Evolutionary conservation across 2,113 vertebrate species (phyloP).

Genomic region (Serilophus lunatus): DNA sequence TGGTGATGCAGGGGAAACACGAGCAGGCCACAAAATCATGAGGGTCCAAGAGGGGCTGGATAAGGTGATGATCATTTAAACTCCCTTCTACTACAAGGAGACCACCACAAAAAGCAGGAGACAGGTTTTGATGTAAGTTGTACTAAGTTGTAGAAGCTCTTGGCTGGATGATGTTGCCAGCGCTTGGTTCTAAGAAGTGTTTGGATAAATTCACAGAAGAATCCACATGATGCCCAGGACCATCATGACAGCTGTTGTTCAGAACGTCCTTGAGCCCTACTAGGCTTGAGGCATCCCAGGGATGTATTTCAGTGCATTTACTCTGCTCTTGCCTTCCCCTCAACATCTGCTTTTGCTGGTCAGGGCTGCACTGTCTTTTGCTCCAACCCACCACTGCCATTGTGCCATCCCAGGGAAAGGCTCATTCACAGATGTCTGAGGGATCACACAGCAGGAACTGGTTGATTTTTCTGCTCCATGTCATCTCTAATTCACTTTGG

Average conservation of each 20-base stretch:
- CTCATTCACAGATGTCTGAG: neutral
- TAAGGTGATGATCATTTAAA: neutral
- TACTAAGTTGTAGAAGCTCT: neutral
- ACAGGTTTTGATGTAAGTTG: neutral
- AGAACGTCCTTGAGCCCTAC: neutral
- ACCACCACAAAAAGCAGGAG: neutral
- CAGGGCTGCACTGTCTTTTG: neutral
- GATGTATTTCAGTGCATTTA: neutral
- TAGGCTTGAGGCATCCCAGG: accelerated
- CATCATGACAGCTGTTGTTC: neutral
- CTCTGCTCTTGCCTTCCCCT: neutral
- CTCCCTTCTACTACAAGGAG: neutral
- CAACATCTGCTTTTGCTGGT: neutral
- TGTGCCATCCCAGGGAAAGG: neutral
- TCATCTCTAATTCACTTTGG: neutral
- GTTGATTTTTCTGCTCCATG: neutral
- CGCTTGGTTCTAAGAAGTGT: neutral
- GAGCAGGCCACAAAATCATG: neutral
- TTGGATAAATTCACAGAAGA: neutral
- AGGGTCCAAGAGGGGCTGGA: neutral
- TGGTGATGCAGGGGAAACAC: neutral
- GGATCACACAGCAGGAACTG: neutral
- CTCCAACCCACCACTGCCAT: accelerated
- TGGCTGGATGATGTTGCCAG: neutral
- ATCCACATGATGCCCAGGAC: accelerated